Evolutionary conservation across 1,140 invertebrate genomes (phyloP).

Genomic region (Aporrectodea caliginosa): DNA sequence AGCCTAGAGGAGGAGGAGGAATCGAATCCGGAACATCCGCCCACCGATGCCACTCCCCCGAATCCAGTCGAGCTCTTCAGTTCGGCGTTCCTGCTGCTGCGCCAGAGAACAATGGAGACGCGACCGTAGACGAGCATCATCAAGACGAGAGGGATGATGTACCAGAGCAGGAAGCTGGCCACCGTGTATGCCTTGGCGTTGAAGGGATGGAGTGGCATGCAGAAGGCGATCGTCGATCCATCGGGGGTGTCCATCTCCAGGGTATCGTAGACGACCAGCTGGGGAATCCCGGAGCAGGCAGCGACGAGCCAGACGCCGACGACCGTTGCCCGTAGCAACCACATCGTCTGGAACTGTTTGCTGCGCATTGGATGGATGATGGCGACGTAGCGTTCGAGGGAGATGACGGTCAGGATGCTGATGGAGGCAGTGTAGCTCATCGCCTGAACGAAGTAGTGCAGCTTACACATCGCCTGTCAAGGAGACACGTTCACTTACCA

Average conservation of each 20-base stretch:
- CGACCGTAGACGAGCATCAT: slow-evolving; percentile 77
- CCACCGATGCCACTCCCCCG: neutral
- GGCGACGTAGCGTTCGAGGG: slow-evolving; percentile 72
- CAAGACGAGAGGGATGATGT: slow-evolving; percentile 72
- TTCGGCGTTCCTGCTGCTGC: neutral
- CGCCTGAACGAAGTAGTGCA: slow-evolving; percentile 49
- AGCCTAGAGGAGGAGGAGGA: too few species aligned
- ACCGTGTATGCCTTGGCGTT: slow-evolving; percentile 31
- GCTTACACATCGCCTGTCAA: slow-evolving; percentile 52
- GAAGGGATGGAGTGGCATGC: neutral
- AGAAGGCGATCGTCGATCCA: slow-evolving; percentile 15
- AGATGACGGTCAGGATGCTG: slow-evolving; percentile 59
- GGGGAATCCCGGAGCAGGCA: slow-evolving; percentile 14
- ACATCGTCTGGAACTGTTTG: slow-evolving; percentile 34
- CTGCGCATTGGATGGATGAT: slow-evolving; percentile 68
- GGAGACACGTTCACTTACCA: too few species aligned
- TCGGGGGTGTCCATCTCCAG: neutral
- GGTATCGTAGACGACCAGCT: slow-evolving; percentile 23
- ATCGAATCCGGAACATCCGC: neutral
- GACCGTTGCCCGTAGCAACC: slow-evolving; percentile 16
- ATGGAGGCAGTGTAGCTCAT: slow-evolving; percentile 48
- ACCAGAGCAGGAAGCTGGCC: slow-evolving; percentile 58
- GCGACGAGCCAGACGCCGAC: slow-evolving; percentile 20
- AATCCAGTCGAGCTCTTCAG: neutral
- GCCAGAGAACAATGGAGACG: neutral